These are phyloP conservation scores for Ectemnius lituratus DNA, from an alignment of 2,888 invertebrate species.

Conservation along the genomic window DNA sequence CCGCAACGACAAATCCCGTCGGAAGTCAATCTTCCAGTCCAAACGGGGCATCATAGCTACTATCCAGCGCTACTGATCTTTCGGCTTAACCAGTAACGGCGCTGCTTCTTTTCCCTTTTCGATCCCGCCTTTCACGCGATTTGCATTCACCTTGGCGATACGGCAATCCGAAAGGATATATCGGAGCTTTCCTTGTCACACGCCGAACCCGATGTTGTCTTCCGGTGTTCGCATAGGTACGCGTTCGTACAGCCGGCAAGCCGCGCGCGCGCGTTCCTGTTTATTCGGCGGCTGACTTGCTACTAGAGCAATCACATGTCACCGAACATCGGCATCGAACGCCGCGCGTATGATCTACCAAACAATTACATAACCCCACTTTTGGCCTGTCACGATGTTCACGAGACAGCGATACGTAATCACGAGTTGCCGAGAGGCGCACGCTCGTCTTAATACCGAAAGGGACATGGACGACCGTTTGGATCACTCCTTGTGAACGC, in stretches of 20 bases:
- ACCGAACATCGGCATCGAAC: slow-evolving; percentile 57
- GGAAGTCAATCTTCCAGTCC: slow-evolving; percentile 14
- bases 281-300: slow-evolving; percentile 23
- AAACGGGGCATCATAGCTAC: not conserved
- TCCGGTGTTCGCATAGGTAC: not conserved
- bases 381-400: slow-evolving; percentile 20
- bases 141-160: not conserved
- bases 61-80: not conserved
- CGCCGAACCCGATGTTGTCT: not conserved
- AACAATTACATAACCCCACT: slow-evolving; percentile 62
- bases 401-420: slow-evolving; percentile 14
- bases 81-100: not conserved
- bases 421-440: slow-evolving; percentile 16
- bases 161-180: not conserved
- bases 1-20: slow-evolving; percentile 15
- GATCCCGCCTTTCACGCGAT: not conserved
- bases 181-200: not conserved
- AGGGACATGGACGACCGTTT: slow-evolving; percentile 39
- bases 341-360: slow-evolving; percentile 36
- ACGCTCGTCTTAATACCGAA: slow-evolving; percentile 38
- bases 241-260: not conserved
- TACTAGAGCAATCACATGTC: slow-evolving; percentile 48
- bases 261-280: slow-evolving; percentile 23
- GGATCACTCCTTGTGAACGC: slow-evolving; percentile 54
- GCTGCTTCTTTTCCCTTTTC: not conserved